These are phyloP conservation scores for Formicarius rufipectus DNA, from an alignment of 2,113 vertebrate species.

Conservation along the genomic window DNA sequence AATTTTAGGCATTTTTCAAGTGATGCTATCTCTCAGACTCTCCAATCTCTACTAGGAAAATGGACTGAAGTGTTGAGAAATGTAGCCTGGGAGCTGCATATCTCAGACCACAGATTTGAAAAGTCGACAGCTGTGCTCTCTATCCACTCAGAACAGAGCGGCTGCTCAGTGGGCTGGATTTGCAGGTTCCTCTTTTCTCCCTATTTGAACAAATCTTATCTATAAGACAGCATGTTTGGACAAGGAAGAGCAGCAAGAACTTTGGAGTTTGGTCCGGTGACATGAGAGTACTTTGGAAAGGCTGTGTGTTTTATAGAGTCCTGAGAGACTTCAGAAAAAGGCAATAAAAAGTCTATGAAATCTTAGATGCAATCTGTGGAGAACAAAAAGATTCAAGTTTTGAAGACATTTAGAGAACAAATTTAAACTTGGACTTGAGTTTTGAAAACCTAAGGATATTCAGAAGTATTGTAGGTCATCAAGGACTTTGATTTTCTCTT, in stretches of 20 bases:
- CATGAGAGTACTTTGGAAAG: background rate
- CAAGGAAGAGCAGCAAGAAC: background rate
- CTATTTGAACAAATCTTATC: background rate
- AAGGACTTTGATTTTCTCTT: background rate
- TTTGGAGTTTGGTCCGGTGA: background rate
- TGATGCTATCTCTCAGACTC: background rate
- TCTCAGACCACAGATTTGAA: background rate
- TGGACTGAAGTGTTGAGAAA: background rate
- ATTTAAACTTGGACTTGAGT: background rate
- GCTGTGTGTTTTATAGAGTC: background rate
- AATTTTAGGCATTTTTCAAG: background rate
- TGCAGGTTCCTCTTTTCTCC: background rate
- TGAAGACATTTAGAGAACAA: background rate
- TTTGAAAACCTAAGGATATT: background rate
- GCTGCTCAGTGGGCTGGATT: accelerated
- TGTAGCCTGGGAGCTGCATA: background rate
- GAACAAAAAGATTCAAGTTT: background rate
- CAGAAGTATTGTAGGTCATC: background rate
- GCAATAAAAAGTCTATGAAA: background rate
- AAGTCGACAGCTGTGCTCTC: background rate
- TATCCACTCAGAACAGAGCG: background rate
- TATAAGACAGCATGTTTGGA: background rate
- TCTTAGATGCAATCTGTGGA: background rate
- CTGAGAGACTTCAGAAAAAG: background rate
- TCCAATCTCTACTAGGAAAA: background rate